Conservation (phyloP, 2,113 vertebrate species). For the Aphelocoma coerulescens region DNA sequence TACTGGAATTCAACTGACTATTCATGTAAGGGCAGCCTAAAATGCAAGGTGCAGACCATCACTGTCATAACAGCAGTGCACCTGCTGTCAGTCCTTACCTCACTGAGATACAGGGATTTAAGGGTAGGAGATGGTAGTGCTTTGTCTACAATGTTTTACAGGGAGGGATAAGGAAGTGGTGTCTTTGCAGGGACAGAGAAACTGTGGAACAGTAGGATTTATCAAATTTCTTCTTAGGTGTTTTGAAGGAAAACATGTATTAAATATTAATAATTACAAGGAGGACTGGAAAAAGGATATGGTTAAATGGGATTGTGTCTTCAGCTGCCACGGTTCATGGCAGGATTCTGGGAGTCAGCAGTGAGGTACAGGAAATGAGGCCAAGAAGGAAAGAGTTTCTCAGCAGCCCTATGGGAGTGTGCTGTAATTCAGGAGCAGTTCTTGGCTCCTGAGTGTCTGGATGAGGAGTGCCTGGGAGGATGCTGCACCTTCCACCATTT, state of each 20-base stretch:
- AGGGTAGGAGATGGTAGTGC: not conserved
- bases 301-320: not conserved
- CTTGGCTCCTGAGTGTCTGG: not conserved
- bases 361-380: not conserved
- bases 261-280: not conserved
- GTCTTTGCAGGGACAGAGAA: not conserved
- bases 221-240: not conserved
- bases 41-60: not conserved
- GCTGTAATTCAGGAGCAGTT: not conserved
- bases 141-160: not conserved
- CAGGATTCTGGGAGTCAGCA: not conserved
- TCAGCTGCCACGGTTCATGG: not conserved
- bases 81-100: not conserved
- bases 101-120: not conserved
- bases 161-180: not conserved
- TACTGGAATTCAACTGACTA: not conserved
- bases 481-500: not conserved
- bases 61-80: not conserved
- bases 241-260: not conserved
- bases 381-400: not conserved
- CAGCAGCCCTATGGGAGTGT: not conserved
- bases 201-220: not conserved
- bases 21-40: not conserved
- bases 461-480: not conserved
- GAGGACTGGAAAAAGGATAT: not conserved